Base-by-base conservation (phyloP, 1,140 invertebrate species). In the Lithobius niger region DNA sequence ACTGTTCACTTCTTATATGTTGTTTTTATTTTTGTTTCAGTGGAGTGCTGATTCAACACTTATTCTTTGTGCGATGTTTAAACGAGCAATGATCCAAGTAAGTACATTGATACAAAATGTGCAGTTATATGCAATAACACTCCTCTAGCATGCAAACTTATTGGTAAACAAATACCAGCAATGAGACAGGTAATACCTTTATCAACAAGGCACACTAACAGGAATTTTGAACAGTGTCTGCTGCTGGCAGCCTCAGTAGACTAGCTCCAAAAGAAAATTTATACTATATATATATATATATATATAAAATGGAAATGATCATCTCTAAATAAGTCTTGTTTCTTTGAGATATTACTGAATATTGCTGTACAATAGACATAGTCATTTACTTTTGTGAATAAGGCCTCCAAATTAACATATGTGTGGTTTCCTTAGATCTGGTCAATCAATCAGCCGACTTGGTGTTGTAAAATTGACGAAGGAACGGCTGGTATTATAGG, bases 381-480 rank as follows among this genome's bases (percentile, higher is more conserved):
- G 22, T 53, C 42, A 19, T 48, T 25, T 57, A 42, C 6, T 36
- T 57, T 10, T 26, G 4, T 47, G 31, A 25, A 15, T 52, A 57
- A 15, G 19, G 27, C 19, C 16, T 10, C 58, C 27, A 31, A n/a
- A 47, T 56, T 31, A 10, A 25, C 16, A 26, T 4, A 27, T 27
- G 27, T 6, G 10, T 16, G 16, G 25, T 50, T 50, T 27, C 54
- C 60, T 1, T 56, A 74, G 66, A 68, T 74, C 24, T 75, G 73
- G 73, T 72, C 71, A 3, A 26, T 75, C 31, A 69, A 71, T 54
- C 65, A 74, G 54, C 69, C 71, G 16, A 70, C 71, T 18, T 76
- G 74, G 74, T 66, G 66, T 27, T 75, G 74, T 61, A 74, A 73
- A 57, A 69, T 76, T 53, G 71, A 76, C 49, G 73, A 75, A 59